Percentiles rank a stretch among this genome's conserved stretches.
Conservation (phyloP, 2,888 invertebrate species). For the Desoria tigrina region DNA sequence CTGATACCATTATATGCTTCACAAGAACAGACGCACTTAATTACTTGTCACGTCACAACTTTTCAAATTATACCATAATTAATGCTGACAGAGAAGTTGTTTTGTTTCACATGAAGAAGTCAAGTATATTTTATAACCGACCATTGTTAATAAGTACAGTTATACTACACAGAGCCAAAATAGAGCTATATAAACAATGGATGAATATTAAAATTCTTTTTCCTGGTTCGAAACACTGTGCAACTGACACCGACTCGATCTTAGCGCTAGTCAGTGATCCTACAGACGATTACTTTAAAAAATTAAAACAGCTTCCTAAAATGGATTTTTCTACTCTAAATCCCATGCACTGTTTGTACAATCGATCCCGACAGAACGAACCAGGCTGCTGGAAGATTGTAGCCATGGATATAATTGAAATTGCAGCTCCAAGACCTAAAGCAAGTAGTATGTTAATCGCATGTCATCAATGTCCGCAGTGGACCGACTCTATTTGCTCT, state of each 20-base stretch:
- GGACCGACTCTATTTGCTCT: too few relatives aligned
- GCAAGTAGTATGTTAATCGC: too few relatives aligned
- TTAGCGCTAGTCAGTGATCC: background rate
- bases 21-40: background rate
- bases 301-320: background rate
- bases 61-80: background rate
- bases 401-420: too few relatives aligned
- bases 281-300: background rate
- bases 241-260: background rate
- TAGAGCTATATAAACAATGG: background rate
- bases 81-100: background rate
- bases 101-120: background rate
- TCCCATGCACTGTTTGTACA: background rate
- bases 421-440: too few relatives aligned
- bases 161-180: background rate
- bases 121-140: background rate
- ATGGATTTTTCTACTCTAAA: background rate
- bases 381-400: conserved; percentile 1
- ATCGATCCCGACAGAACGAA: background rate
- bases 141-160: background rate
- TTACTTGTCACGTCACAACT: background rate
- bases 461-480: too few relatives aligned
- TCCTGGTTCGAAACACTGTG: background rate
- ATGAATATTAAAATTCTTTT: background rate
- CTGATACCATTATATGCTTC: background rate